phyloP scores from a whole-genome alignment of 37 sponge, comb jelly and placozoan genomes.

The Petrosia ficiformis region DNA sequence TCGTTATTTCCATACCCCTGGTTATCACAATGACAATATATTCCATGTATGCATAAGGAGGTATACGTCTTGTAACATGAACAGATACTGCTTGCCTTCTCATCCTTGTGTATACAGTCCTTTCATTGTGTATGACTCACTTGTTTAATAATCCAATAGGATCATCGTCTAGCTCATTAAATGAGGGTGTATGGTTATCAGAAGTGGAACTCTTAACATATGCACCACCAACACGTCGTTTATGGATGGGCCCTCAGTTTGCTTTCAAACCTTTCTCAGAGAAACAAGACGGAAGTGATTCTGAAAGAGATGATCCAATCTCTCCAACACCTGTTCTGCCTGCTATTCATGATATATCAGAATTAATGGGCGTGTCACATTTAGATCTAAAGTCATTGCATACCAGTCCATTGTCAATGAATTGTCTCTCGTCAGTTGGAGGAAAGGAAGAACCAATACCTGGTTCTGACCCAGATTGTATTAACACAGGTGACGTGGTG shows the following conservation, averaged over 20 bases:
- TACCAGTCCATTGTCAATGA: neutral
- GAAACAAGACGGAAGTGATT: neutral
- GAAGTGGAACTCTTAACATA: conserved; percentile 90
- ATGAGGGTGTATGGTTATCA: conserved; percentile 77
- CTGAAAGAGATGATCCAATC: neutral
- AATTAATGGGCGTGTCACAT: too few species aligned
- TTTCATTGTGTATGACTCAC: too few species aligned
- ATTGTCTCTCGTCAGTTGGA: too few species aligned
- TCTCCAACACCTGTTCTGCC: neutral
- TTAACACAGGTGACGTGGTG: too few species aligned
- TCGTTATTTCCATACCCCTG: too few species aligned
- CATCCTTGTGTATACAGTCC: too few species aligned
- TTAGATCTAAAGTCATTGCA: neutral
- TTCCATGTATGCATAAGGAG: too few species aligned
- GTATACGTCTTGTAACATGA: too few species aligned
- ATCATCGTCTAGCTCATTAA: too few species aligned
- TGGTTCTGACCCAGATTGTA: neutral
- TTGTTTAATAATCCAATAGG: too few species aligned
- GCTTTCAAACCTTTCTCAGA: conserved; percentile 61
- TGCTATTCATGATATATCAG: neutral
- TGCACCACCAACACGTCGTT: conserved; percentile 82
- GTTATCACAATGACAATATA: too few species aligned
- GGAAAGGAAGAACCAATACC: neutral
- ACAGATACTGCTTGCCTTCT: too few species aligned
- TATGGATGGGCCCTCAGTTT: conserved; percentile 99